Base-by-base conservation (phyloP, 2,888 invertebrate species). In the Metopia argyrocephala region DNA sequence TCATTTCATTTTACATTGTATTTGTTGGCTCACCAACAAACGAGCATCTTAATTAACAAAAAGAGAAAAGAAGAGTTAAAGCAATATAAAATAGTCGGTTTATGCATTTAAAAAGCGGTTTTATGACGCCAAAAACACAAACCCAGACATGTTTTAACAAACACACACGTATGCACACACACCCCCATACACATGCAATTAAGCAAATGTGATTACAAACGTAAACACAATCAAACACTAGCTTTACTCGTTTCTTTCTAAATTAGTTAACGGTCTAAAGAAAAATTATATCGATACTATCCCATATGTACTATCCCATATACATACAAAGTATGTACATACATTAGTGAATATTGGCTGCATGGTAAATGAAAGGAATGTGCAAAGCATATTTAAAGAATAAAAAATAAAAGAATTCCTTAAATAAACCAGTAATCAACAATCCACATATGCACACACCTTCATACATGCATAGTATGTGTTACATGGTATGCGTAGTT, bases 11-110 rank as follows among this genome's bases (percentile, higher is more conserved):
- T 18, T 52, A 38, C 9, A 38, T 38, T 38, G 38, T 38, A 54
- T 28, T 68, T 52, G 23, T 38, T 9, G 59, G 48, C 48, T 45
- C 65, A 70, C 54, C 56, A 81, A 56, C 78, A 69, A 78, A 81
- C 59, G 38, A 57, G 70, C 66, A 45, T 74, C 81, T 81, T 81
- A 78, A 81, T 81, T 81, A 81, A 81, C 78, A 56, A 65, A 59
- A 46, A 70, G 65, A 38, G 57, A 70, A 69, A 38, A 38, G 15
- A 9, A 38, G 12, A 3, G 15, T 38, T 9, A 38, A 15, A 54
- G 56, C 62, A 69, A 75, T 56, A 61, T 78, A 78, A 81, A 70
- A 50, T 70, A 81, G 74, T 74, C 66, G 66, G 74, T 23, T 46
- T 45, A 57, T 81, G 65, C 73, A 62, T 76, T 76, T 73, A 70